Conservation (phyloP, 1,140 invertebrate species). For the Sinella curviseta region DNA sequence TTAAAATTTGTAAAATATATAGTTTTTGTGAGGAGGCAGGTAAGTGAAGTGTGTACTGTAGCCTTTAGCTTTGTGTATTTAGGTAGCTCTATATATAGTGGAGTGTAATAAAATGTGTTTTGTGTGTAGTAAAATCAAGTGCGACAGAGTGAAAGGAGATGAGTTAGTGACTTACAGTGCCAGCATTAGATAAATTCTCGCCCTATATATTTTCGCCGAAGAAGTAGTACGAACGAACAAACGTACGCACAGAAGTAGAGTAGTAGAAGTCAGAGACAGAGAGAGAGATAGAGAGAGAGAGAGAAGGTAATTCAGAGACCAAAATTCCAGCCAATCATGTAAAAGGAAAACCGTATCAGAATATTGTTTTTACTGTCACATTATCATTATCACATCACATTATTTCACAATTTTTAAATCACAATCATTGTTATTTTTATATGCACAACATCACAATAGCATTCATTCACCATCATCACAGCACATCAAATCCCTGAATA, state of each 20-base stretch:
- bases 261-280: slow-evolving; percentile 15
- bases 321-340: slow-evolving; percentile 24
- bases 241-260: slow-evolving; percentile 4
- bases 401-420: neutral
- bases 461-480: no score
- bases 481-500: no score
- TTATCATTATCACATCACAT: neutral
- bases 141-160: slow-evolving; percentile 25
- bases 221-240: slow-evolving; percentile 3
- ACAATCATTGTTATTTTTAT: neutral
- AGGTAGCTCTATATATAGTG: no score
- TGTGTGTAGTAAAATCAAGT: slow-evolving; percentile 24
- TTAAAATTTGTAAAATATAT: no score
- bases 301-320: slow-evolving; percentile 18
- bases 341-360: slow-evolving; percentile 26
- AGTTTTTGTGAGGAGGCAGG: no score
- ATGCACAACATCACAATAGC: no score
- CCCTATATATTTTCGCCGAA: slow-evolving; percentile 30
- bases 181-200: slow-evolving; percentile 34
- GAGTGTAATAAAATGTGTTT: no score
- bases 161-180: slow-evolving; percentile 37
- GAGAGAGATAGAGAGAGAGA: slow-evolving; percentile 19
- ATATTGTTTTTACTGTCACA: neutral
- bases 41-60: no score
- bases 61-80: no score